Base-by-base conservation (phyloP, 1,140 invertebrate species). In the Philopotamus ludificatus region DNA sequence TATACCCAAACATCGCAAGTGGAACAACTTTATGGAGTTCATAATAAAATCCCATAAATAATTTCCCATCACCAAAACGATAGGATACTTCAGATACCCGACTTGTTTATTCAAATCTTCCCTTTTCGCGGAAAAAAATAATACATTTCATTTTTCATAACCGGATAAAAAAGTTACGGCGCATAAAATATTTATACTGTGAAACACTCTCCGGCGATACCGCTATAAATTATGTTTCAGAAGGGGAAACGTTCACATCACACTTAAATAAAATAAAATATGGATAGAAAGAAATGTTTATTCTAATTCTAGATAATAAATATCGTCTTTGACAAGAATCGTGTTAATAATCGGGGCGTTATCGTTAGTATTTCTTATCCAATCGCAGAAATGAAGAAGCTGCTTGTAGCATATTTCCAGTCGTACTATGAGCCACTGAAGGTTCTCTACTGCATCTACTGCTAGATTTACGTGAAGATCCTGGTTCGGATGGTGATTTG, bases 361-460 rank as follows among this genome's bases (percentile, higher is more conserved):
- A n/a, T n/a, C n/a, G n/a, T 62, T 51, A 61, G 21, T 62, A 66
- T 28, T 67, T 51, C 44, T 67, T 70, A 22, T 70, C 68, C 1
- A 70, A 50, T 3, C 53, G 9, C 50, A 65, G 64, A 39, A 67
- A 70, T 1, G 61, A 66, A 10, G 64, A 42, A 3, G 68, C 68
- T 16, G 54, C 57, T 18, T 65, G 22, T 9, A 70, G 41, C 10
- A 67, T 59, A 28, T 68, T 65, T 12, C 41, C 47, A 0, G 42
- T 23, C n/a, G 25, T 49, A 15, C 54, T 55, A 10, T 42, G 45
- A 12, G 57, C 59, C 41, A 59, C 51, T 4, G 60, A 63, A 9
- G 57, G 20, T 12, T 21, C 61, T 15, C 50, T 45, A 34, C 41
- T 41, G 12, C 25, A 51, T 1, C 28, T 21, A 8, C 59, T 59